Conservation (phyloP, 2,113 vertebrate species). For the Corydoras maculifer region DNA sequence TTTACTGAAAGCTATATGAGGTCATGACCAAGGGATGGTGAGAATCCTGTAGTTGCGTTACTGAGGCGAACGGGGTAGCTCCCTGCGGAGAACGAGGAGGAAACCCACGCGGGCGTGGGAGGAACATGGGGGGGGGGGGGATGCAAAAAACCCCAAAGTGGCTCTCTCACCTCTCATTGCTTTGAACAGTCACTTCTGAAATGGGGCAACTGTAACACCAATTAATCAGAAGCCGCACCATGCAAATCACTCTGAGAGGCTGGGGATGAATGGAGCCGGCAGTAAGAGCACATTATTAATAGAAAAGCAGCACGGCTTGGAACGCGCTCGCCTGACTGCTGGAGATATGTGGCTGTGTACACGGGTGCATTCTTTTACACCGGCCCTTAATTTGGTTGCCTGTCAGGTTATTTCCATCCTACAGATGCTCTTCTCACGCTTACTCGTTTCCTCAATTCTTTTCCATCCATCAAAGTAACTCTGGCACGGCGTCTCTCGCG, state of each 20-base stretch:
- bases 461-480: conserved; percentile 32
- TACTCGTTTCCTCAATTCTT: conserved; percentile 31
- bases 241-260: background rate
- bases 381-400: conserved; percentile 28
- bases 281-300: background rate
- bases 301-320: background rate
- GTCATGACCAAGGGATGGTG: no score
- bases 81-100: no score
- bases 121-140: no score
- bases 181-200: no score
- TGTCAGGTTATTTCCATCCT: conserved; percentile 38
- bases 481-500: background rate
- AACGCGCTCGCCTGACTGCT: background rate
- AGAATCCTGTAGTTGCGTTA: no score
- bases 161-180: no score
- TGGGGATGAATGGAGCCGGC: conserved; percentile 12
- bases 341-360: background rate
- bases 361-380: conserved; percentile 9
- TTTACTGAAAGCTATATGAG: no score
- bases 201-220: no score
- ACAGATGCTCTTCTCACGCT: conserved; percentile 38
- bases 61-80: no score
- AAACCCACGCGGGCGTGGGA: no score
- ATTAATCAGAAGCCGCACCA: no score
- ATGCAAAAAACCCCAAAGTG: no score